Conservation (phyloP, 1,140 invertebrate species). For the Lordiphosa clarofinis region DNA sequence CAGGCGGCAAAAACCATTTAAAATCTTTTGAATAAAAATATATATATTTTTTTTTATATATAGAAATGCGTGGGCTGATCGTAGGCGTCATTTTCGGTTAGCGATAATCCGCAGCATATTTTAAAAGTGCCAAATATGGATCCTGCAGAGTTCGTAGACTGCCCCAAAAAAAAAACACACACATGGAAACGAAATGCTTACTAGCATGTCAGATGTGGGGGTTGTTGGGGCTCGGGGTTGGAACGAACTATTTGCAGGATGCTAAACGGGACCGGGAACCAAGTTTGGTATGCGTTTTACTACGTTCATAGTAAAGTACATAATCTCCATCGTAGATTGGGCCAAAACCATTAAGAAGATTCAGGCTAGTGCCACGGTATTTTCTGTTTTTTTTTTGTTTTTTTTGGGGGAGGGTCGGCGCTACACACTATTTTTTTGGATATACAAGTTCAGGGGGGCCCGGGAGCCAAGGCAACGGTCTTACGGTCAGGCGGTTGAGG, state of each 20-base stretch:
- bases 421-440: constrained; percentile 9
- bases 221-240: background rate
- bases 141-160: constrained; percentile 62
- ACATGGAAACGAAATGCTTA: constrained; percentile 18
- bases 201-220: constrained; percentile 44
- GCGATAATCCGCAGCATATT: constrained; percentile 80
- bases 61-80: constrained; percentile 39
- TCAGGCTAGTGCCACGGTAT: constrained; percentile 73
- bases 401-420: too few relatives aligned
- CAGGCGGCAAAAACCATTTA: constrained; percentile 5
- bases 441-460: background rate
- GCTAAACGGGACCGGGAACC: constrained; percentile 4
- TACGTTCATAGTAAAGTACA: constrained; percentile 80
- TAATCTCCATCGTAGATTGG: constrained; percentile 80
- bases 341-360: constrained; percentile 80
- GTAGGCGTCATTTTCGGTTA: constrained; percentile 48
- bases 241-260: constrained; percentile 60
- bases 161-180: constrained; percentile 10
- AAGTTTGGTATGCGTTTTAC: constrained; percentile 63
- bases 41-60: background rate
- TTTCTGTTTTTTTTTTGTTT: too few relatives aligned
- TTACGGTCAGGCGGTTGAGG: too few relatives aligned
- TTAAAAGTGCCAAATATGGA: constrained; percentile 76
- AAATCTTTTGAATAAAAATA: constrained; percentile 9
- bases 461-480: background rate